Evolutionary conservation across 2,888 invertebrate genomes (phyloP), one percentile per base, ranked within the genome.

Genomic region (Acronicta psi): DNA sequence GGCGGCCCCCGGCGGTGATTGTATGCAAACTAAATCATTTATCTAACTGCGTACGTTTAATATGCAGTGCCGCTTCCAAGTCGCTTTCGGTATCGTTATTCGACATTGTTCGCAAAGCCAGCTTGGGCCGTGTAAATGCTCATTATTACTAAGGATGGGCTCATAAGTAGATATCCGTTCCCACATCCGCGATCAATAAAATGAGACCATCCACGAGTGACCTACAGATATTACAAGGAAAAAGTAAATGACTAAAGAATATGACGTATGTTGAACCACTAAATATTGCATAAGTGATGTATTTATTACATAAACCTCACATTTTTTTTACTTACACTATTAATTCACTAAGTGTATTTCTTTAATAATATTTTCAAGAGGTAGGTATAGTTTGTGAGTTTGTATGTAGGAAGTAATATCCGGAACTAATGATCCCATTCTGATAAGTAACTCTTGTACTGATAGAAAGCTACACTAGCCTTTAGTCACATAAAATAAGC

Each of bases 21-120:
- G 91, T 90, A 91, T 91, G 90, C 88, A 85, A 91, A 91, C 65
- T 73, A 70, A 63, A 80, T 83, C 57, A 81, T 83, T 81, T 73
- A 81, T 83, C 80, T 80, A 82, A 79, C 71, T 65, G 61, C 58
- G 47, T 51, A 57, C 62, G 68, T 75, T 83, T 82, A 80, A 75
- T 82, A 85, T 83, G 81, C 82, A 65, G 53, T 58, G 63, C 34
- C 36, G 59, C 50, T 50, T 57, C 53, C 52, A 53, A 73, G 70
- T 75, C 73, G 66, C 78, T 77, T 83, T 80, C 75, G 75, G 79
- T 76, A 76, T 78, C 75, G 68, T 73, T 73, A 69, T 60, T 53
- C 49, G 61, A 75, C 59, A 77, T 75, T 75, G 75, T 75, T 64
- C 66, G 58, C 69, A 56, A 61, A 61, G 49, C 46, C 54, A 38